A percentile compares a stretch with the other conserved stretches of the same genome.
Evolutionary conservation across 2,888 invertebrate genomes (phyloP).

Genomic region (Drosophila flavopinicola): DNA sequence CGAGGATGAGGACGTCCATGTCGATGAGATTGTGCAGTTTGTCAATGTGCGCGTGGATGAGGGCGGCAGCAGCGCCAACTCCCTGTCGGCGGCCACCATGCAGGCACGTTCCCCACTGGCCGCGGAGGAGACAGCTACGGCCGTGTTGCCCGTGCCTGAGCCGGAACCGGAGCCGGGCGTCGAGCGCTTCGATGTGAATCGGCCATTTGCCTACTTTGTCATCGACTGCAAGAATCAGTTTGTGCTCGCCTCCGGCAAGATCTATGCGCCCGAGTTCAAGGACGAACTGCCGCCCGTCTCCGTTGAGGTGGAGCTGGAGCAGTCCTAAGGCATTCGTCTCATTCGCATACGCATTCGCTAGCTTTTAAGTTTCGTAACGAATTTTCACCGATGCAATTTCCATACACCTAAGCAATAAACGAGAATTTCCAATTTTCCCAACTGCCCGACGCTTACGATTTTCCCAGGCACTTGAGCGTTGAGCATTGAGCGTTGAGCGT

Average conservation of each 20-base stretch:
- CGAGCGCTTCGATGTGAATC: slow-evolving; percentile 85
- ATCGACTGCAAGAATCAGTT: slow-evolving; percentile 86
- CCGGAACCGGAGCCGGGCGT: slow-evolving; percentile 72
- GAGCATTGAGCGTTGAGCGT: slow-evolving; percentile 8
- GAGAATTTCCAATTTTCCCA: slow-evolving; percentile 47
- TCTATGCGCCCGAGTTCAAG: slow-evolving; percentile 85
- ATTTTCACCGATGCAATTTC: slow-evolving; percentile 69
- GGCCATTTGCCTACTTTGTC: slow-evolving; percentile 88
- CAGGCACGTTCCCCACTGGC: slow-evolving; percentile 57
- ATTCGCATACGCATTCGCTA: slow-evolving; percentile 37
- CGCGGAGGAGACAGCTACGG: slow-evolving; percentile 14
- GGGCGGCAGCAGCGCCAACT: slow-evolving; percentile 85
- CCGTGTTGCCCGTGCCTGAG: slow-evolving; percentile 53
- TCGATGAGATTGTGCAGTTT: slow-evolving; percentile 88
- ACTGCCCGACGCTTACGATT: slow-evolving; percentile 23
- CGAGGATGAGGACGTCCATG: slow-evolving; percentile 87
- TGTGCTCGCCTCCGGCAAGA: slow-evolving; percentile 87
- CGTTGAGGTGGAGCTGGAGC: slow-evolving; percentile 77
- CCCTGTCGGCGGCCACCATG: slow-evolving; percentile 83
- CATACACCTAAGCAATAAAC: slow-evolving; percentile 57
- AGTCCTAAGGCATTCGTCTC: slow-evolving; percentile 54
- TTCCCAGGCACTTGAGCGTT: slow-evolving; percentile 70
- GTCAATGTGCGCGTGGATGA: slow-evolving; percentile 88
- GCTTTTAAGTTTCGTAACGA: slow-evolving; percentile 68
- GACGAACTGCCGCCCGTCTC: slow-evolving; percentile 67